phyloP scores from a whole-genome alignment of 2,888 invertebrate genomes.

The Lucinisca nassula region DNA sequence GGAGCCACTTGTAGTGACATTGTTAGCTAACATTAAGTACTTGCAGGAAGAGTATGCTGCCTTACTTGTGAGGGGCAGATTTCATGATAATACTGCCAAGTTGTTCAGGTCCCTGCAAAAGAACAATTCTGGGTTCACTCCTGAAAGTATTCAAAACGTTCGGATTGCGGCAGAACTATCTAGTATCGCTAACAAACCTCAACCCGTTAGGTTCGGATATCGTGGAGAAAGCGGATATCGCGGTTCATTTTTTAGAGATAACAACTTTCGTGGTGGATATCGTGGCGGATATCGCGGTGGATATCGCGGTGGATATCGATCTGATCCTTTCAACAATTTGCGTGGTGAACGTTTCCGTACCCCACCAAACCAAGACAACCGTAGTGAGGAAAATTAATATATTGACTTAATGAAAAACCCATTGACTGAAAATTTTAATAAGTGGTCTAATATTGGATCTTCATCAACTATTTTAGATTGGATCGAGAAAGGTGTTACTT shows the following conservation, averaged over 20 bases:
- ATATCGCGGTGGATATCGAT: neutral
- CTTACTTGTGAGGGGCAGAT: constrained; percentile 41
- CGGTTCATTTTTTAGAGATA: too few relatives aligned
- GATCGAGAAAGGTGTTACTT: constrained; percentile 18
- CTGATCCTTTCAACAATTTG: neutral
- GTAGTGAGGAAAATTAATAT: neutral
- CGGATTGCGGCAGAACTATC: constrained; percentile 40
- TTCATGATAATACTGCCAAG: constrained; percentile 36
- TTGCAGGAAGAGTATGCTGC: constrained; percentile 48
- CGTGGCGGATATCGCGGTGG: too few relatives aligned
- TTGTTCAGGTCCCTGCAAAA: constrained; percentile 33
- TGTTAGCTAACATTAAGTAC: constrained; percentile 23
- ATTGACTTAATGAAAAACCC: neutral
- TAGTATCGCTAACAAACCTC: too few relatives aligned
- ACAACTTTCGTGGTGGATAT: neutral
- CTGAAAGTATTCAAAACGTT: constrained; percentile 16
- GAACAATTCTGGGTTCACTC: constrained; percentile 36
- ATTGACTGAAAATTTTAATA: neutral
- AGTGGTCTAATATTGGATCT: constrained; percentile 19
- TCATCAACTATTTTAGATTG: neutral
- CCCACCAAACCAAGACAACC: neutral
- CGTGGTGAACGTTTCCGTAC: neutral
- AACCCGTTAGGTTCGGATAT: too few relatives aligned
- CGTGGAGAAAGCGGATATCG: too few relatives aligned
- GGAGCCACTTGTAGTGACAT: neutral